Conservation (phyloP, 2,888 invertebrate genomes). For the Tanytarsus gracilentus region DNA sequence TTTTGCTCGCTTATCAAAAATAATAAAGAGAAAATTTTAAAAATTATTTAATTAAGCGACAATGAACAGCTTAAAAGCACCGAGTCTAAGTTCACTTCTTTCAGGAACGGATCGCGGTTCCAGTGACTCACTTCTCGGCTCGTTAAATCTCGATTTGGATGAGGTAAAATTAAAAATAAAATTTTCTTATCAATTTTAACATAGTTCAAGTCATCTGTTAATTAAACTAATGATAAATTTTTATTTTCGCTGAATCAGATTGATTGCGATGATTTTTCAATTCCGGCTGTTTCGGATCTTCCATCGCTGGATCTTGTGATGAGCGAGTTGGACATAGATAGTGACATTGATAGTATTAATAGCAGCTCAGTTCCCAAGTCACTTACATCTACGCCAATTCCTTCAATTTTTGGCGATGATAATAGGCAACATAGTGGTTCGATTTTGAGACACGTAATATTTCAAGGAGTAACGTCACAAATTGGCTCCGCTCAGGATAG, state of each 20-base stretch:
- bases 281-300: conserved; percentile 63
- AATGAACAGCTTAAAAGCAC: conserved; percentile 42
- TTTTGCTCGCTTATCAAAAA: too few species aligned
- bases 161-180: conserved; percentile 45
- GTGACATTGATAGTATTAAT: conserved; percentile 48
- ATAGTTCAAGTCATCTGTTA: not conserved
- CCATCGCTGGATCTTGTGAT: conserved; percentile 75
- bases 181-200: conserved; percentile 5
- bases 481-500: conserved; percentile 80
- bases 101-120: conserved; percentile 55
- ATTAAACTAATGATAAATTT: not conserved
- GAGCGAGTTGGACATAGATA: conserved; percentile 61
- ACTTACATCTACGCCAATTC: conserved; percentile 40
- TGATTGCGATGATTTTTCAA: conserved; percentile 69
- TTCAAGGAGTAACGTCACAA: conserved; percentile 86
- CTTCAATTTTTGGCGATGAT: conserved; percentile 38
- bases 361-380: conserved; percentile 31
- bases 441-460: conserved; percentile 65
- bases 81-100: conserved; percentile 49
- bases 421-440: conserved; percentile 46
- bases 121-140: conserved; percentile 53
- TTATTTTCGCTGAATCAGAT: conserved; percentile 45
- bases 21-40: not conserved
- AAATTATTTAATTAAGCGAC: not conserved
- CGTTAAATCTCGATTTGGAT: conserved; percentile 57